Conservation (phyloP, 1,140 invertebrate species). For the Trichonephila clavata region DNA sequence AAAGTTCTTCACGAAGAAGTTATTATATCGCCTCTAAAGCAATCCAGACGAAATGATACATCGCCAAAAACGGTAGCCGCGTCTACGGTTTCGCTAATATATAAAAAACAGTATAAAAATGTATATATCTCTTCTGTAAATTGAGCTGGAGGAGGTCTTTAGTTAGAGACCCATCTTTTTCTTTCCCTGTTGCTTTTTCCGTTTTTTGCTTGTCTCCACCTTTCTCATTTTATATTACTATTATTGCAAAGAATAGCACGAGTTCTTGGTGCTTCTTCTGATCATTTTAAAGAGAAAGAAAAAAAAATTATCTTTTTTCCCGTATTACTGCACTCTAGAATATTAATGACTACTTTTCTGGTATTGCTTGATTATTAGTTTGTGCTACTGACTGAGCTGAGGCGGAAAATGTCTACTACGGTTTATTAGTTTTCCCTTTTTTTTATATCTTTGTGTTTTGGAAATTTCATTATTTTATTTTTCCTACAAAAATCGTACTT, state of each 20-base stretch:
- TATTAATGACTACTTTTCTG: neutral
- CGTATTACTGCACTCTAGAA: neutral
- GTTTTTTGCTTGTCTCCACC: neutral
- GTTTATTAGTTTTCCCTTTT: no score
- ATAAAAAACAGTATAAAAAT: neutral
- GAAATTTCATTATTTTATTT: no score
- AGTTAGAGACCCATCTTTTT: neutral
- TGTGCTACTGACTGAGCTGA: neutral
- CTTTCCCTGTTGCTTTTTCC: neutral
- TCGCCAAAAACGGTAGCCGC: neutral
- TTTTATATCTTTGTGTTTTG: no score
- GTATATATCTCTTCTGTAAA: neutral
- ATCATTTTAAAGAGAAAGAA: neutral
- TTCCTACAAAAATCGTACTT: no score
- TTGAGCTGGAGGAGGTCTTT: neutral
- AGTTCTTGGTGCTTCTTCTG: neutral
- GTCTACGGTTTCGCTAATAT: neutral
- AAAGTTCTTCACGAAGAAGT: no score
- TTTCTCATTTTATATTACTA: constrained; percentile 15
- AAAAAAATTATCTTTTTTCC: neutral
- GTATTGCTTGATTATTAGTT: neutral
- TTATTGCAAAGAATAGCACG: neutral
- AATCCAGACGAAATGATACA: neutral
- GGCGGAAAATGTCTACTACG: no score
- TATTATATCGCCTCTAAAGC: no score